phyloP scores from a whole-genome alignment of 1,140 invertebrate genomes.

The Lineus longissimus region DNA sequence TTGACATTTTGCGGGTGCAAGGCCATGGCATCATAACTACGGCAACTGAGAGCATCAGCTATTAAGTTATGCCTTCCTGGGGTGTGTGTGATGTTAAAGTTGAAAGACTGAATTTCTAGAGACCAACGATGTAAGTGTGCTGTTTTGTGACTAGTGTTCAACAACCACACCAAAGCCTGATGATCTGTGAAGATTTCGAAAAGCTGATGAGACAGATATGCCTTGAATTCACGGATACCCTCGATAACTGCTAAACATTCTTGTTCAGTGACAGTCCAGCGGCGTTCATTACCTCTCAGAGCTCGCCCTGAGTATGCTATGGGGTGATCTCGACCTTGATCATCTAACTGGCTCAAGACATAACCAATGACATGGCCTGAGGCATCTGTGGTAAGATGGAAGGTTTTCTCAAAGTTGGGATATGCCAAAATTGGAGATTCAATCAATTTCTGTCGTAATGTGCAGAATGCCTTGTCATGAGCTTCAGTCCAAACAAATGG shows the following conservation, averaged over 20 bases:
- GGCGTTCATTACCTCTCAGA: not conserved
- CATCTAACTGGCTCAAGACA: too few relatives aligned
- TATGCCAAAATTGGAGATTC: conserved; percentile 15
- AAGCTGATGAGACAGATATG: not conserved
- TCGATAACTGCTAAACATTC: not conserved
- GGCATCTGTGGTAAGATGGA: not conserved
- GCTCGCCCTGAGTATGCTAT: not conserved
- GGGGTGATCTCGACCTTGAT: not conserved
- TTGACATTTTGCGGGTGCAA: not conserved
- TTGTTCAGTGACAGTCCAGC: conserved; percentile 2
- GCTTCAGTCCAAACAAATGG: conserved; percentile 21
- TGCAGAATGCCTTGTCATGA: conserved; percentile 22
- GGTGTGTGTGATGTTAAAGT: not conserved
- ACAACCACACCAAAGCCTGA: not conserved
- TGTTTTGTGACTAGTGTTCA: not conserved
- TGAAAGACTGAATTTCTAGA: not conserved
- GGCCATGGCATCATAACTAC: not conserved
- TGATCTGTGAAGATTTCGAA: not conserved
- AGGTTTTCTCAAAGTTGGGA: conserved; percentile 7
- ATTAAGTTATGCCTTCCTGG: not conserved
- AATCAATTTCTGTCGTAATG: conserved; percentile 10
- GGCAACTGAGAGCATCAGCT: not conserved
- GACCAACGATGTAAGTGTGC: not conserved
- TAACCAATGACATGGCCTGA: conserved; percentile 4
- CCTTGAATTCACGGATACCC: not conserved